phyloP scores from a whole-genome alignment of 2,888 invertebrate species.

The Trichacis sp. region DNA sequence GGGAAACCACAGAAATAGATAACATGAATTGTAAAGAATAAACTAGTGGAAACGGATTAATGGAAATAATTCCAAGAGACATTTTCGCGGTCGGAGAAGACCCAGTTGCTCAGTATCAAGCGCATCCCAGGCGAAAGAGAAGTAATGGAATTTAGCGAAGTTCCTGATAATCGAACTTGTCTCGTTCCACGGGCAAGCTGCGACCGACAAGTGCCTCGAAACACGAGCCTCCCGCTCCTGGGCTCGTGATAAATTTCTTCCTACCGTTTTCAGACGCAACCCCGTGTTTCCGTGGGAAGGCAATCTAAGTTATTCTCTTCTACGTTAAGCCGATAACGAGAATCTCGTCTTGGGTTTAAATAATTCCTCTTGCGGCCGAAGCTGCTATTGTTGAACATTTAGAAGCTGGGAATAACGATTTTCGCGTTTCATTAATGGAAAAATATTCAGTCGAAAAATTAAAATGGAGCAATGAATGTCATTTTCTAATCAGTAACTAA shows the following conservation, averaged over 20 bases:
- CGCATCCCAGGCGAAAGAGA: not conserved
- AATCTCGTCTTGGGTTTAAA: not conserved
- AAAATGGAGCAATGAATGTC: too few species aligned
- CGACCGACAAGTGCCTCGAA: constrained; percentile 12
- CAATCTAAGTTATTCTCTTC: constrained; percentile 25
- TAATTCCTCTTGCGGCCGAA: not conserved
- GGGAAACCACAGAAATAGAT: too few species aligned
- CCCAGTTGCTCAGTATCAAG: not conserved
- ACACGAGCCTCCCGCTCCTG: constrained; percentile 12
- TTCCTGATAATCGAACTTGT: constrained; percentile 10
- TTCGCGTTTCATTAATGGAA: too few species aligned
- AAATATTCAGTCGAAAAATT: too few species aligned
- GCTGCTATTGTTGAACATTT: too few species aligned
- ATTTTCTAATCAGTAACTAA: too few species aligned
- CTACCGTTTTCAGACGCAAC: constrained; percentile 16
- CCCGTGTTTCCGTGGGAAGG: constrained; percentile 13
- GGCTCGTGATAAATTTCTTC: constrained; percentile 14
- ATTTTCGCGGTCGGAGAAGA: not conserved
- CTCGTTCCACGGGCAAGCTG: not conserved
- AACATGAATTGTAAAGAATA: too few species aligned
- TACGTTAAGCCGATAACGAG: constrained; percentile 23
- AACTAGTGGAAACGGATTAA: too few species aligned
- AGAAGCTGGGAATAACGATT: too few species aligned
- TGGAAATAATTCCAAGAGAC: too few species aligned
- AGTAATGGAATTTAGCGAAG: constrained; percentile 2